Base-by-base conservation (phyloP, 2,888 invertebrate species). In the Trissolcus japonicus region DNA sequence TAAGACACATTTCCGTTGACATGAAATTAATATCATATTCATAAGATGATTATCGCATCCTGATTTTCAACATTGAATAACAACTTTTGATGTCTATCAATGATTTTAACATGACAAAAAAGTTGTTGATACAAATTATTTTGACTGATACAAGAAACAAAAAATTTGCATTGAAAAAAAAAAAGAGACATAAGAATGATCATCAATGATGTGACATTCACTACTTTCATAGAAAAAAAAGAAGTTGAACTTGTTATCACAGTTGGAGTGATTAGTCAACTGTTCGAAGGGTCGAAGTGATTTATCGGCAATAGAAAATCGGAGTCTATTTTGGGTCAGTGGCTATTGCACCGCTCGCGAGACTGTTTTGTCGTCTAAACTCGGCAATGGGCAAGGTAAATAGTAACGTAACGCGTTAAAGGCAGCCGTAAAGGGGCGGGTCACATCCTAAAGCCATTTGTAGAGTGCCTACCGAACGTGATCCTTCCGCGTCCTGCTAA, bases 371-470 rank as follows among this genome's bases (percentile, higher is more conserved):
- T 51, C 66, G 62, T 48, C 62, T 71, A 63, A 63, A 63, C 55
- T 54, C 63, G 51, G 66, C 50, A 51, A 61, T 56, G 56, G 78
- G 60, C 66, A 79, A 80, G 81, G 80, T 79, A 83, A 84, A 84
- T 79, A 84, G 78, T 56, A 67, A 68, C 73, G 77, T 67, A 80
- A 74, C 62, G 72, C 56, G 65, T 65, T 56, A 60, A n/a, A 65
- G 72, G 59, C 87, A 86, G 86, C 85, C 87, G 86, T 79, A 79
- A 83, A 81, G 83, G 82, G 87, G 88, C 87, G 88, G 88, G 86
- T 76, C 87, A 83, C 82, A 87, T 88, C 88, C 88, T 84, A 79
- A 85, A 88, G 83, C 85, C 84, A 87, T 88, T 88, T 87, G 85
- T 87, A 81, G 82, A 80, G 77, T 78, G 76, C 69, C 72, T 74